Conservation (phyloP, 2,888 invertebrate species). For the Vandiemenella viatica region DNA sequence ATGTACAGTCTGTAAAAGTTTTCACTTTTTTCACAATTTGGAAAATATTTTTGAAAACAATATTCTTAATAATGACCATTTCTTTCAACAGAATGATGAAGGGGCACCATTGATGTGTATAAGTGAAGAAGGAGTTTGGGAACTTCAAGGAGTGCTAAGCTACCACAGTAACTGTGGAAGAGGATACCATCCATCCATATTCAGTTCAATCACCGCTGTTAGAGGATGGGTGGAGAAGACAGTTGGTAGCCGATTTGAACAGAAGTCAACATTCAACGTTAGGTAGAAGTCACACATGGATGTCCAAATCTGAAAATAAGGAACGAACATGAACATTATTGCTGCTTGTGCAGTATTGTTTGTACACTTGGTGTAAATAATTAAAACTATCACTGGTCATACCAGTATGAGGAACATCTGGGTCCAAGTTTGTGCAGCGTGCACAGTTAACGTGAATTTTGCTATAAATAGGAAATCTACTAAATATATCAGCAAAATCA, state of each 20-base stretch:
- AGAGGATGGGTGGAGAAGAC: constrained; percentile 31
- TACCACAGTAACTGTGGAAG: constrained; percentile 43
- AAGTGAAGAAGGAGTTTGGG: constrained; percentile 37
- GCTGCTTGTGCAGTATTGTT: too few species aligned
- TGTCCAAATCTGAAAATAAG: too few species aligned
- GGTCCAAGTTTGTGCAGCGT: too few species aligned
- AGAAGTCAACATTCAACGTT: background rate
- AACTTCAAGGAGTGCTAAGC: constrained; percentile 42
- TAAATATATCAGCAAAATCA: too few species aligned
- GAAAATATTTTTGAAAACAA: background rate
- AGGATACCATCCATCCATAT: constrained; percentile 40
- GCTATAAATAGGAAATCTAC: too few species aligned
- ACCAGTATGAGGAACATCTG: too few species aligned
- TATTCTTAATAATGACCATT: background rate
- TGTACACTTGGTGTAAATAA: too few species aligned
- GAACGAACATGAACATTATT: too few species aligned
- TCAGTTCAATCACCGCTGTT: constrained; percentile 30
- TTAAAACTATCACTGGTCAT: too few species aligned
- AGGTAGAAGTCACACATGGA: background rate
- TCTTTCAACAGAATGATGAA: constrained; percentile 40
- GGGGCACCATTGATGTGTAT: constrained; percentile 50
- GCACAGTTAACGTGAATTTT: too few species aligned
- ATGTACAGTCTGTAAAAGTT: too few species aligned
- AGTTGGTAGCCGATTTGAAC: constrained; percentile 23
- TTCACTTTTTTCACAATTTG: too few species aligned